Evolutionary conservation across 2,113 vertebrate species (phyloP), one percentile per base, ranked within the genome.

Genomic region (Odocoileus virginianus): DNA sequence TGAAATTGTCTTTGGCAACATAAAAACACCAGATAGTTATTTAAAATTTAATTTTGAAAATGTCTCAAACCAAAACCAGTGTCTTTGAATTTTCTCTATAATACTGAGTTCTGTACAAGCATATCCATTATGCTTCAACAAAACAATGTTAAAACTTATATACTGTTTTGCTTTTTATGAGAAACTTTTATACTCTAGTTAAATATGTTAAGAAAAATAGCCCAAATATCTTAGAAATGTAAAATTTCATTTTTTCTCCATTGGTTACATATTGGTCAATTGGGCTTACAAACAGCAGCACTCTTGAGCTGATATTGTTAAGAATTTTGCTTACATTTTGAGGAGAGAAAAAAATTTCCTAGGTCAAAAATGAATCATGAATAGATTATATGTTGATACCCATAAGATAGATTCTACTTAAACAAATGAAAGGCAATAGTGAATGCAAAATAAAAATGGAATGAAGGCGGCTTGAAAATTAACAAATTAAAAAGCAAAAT

Each of bases 41-140:
- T 94, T 94, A 89, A 96, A 85, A 67, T 83, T 83, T 82, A 25
- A 79, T 76, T 95, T 91, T 92, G 74, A 97, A 97, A 97, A 94
- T 95, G 90, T 95, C 67, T 96, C 61, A 87, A 64, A 52, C 50
- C 60, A 86, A 95, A 97, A 96, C 50, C 90, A 88, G 16, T 88
- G 45, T 88, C 40, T 55, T 85, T 11, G 57, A 60, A 25, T 91
- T 85, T 89, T 57, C 54, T 85, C 67, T 64, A 84, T 47, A 95
- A 82, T 93, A 81, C 23, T 85, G 54, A 79, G n/a, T 88, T 90
- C 89, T 86, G 52, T 76, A 87, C 45, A 61, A 92, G 64, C 27
- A 61, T 64, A 50, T 50, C 85, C 30, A 47, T n/a, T 87, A n/a
- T 87, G 50, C 40, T 43, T 33, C 25, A 61, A 61, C 30, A 83